phyloP scores from a whole-genome alignment of 2,113 vertebrate species.

The Scomber scombrus region DNA sequence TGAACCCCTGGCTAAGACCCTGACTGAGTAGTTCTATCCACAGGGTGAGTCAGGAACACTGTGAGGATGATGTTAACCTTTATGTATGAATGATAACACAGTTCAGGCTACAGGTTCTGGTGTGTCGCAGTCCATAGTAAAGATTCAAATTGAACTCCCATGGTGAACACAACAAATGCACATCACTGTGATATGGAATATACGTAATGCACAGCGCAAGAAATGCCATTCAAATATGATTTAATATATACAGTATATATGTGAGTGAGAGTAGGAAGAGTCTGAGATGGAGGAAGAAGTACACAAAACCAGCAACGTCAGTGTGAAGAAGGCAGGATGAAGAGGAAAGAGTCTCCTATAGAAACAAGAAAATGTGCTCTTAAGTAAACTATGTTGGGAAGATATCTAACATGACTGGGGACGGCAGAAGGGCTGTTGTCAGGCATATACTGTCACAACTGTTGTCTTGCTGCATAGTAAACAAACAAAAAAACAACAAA shows the following conservation, averaged over 20 bases:
- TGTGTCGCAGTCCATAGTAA: neutral
- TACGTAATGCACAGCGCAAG: neutral
- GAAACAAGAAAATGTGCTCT: neutral
- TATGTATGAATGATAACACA: conserved; percentile 9
- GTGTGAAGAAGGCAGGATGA: neutral
- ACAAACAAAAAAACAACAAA: too few relatives aligned
- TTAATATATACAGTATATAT: conserved; percentile 20
- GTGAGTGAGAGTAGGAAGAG: neutral
- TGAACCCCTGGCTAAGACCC: neutral
- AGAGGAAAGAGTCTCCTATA: too few relatives aligned
- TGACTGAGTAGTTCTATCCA: neutral
- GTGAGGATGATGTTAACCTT: neutral
- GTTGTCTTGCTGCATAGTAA: too few relatives aligned
- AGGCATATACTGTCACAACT: too few relatives aligned
- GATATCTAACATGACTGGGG: neutral
- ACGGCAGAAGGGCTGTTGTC: too few relatives aligned
- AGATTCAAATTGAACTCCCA: conserved; percentile 1
- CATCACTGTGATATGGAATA: conserved; percentile 8
- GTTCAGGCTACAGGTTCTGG: neutral
- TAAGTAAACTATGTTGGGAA: neutral
- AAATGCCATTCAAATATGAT: conserved; percentile 10
- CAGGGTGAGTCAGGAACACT: conserved; percentile 6
- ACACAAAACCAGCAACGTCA: neutral
- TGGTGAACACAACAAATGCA: neutral
- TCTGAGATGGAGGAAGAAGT: neutral